Evolutionary conservation across 2,113 vertebrate genomes (phyloP), one percentile per base, ranked within the genome.

Genomic region (Otocyon megalotis): DNA sequence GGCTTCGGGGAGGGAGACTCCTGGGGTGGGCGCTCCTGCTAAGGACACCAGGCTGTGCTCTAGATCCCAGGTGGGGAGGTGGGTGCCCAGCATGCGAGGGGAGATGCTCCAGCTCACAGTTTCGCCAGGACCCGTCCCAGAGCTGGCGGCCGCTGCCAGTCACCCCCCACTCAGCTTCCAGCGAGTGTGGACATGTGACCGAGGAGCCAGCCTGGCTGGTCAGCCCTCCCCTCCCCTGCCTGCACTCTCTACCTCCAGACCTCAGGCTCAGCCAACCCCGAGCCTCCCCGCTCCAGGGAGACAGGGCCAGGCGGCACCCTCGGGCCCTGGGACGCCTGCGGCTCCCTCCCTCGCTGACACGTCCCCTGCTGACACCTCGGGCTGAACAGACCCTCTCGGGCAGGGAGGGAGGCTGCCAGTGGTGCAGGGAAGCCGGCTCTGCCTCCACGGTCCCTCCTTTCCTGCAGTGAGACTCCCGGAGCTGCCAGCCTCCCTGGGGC

Each of bases 261-360:
- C 76, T 2, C 62, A 8, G n/a, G 5, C 19, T 14, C n/a, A n/a
- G 79, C 24, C 14, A 1, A 8, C 63, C 24, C 35, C 7, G 26
- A 3, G 50, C 30, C 56, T 28, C 37, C 43, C 32, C 0, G 26
- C 54, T 17, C 37, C 15, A 24, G 69, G 43, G 32, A n/a, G 28
- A n/a, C 13, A 2, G 5, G 54, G 86, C 35, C 22, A 8, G 71
- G 71, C 35, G 14, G 35, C 4, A 13, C 22, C 71, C 71, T 43
- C 22, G 14, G 43, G 16, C 16, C 76, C 76, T 4, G 6, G 2
- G 72, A 28, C 0, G 8, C 48, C 28, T 8, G 8, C 14, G 0
- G 37, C 74, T 19, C 48, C 28, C 26, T 1, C 3, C 4, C 50
- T 58, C 3, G 1, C 63, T 30, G 35, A n/a, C 35, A 43, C 8